phyloP scores from a whole-genome alignment of 2,888 invertebrate species.

The Sphecodes monilicornis region DNA sequence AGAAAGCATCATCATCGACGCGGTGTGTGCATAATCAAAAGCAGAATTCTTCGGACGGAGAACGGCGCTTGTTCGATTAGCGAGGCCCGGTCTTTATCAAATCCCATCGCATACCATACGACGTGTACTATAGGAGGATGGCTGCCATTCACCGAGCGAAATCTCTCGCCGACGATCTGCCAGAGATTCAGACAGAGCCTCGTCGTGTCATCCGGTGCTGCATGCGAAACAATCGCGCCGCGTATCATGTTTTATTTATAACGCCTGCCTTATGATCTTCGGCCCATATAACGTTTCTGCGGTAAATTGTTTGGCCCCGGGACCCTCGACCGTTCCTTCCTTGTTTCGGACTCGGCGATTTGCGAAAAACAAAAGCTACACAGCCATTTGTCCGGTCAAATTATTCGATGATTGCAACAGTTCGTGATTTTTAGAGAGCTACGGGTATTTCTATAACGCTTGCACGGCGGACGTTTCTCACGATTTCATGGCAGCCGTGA shows the following conservation, averaged over 20 bases:
- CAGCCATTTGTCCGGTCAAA: not conserved
- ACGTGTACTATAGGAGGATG: conserved; percentile 47
- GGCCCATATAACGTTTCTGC: conserved; percentile 41
- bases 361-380: not conserved
- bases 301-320: conserved; percentile 12
- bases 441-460: not conserved
- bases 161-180: conserved; percentile 62
- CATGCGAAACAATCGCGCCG: conserved; percentile 63
- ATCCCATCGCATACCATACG: conserved; percentile 60
- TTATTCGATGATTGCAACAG: not conserved
- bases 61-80: conserved; percentile 68
- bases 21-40: conserved; percentile 62
- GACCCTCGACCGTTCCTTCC: not conserved
- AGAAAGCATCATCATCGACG: conserved; percentile 55
- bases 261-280: conserved; percentile 42
- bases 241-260: conserved; percentile 69
- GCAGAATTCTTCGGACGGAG: conserved; percentile 53
- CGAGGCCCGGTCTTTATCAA: conserved; percentile 58
- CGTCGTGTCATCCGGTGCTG: conserved; percentile 68
- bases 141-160: conserved; percentile 65
- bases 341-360: not conserved
- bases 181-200: conserved; percentile 57
- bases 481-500: not conserved
- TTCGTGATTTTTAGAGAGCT: not conserved
- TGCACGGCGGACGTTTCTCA: not conserved